Percentiles rank a stretch among this genome's conserved stretches.
These are phyloP conservation scores for Solen grandis DNA, from an alignment of 1,140 invertebrate genomes.

Conservation along the genomic window DNA sequence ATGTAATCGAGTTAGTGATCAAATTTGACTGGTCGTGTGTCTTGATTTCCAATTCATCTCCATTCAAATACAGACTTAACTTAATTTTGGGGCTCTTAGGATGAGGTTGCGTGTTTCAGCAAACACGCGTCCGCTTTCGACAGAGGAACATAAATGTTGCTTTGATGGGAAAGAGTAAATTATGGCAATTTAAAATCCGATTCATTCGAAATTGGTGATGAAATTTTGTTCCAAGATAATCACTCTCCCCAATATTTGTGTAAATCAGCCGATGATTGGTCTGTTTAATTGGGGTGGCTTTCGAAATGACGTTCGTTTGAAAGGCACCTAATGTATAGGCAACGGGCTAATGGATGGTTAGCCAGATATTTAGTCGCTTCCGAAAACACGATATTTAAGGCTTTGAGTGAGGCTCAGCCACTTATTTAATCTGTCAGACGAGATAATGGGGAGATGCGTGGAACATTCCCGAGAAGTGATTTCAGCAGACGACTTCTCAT, in stretches of 20 bases:
- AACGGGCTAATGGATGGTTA: conserved; percentile 24
- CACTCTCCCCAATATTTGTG: conserved; percentile 46
- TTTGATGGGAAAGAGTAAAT: conserved; percentile 43
- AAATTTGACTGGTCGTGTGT: conserved; percentile 20
- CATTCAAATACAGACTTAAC: conserved; percentile 38
- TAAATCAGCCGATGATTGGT: conserved; percentile 50
- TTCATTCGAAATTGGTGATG: conserved; percentile 48
- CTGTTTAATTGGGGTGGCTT: conserved; percentile 14
- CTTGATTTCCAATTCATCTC: conserved; percentile 43
- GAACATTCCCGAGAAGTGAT: too few species aligned
- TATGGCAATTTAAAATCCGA: conserved; percentile 52
- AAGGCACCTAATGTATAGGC: neutral
- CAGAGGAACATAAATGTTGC: conserved; percentile 55
- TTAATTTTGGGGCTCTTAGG: conserved; percentile 42
- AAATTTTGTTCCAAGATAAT: conserved; percentile 39
- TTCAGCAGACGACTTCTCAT: neutral
- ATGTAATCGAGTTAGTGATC: conserved; percentile 36
- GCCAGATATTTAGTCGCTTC: conserved; percentile 48
- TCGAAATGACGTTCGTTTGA: neutral
- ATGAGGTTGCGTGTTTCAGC: conserved; percentile 44
- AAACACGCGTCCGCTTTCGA: conserved; percentile 48
- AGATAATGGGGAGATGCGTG: conserved; percentile 26
- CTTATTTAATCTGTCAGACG: conserved; percentile 8
- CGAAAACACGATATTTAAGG: conserved; percentile 40
- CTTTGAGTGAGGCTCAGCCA: conserved; percentile 36